Conservation (phyloP, 2,797 vertebrate species). For the Sebastes kiyomatsui region DNA sequence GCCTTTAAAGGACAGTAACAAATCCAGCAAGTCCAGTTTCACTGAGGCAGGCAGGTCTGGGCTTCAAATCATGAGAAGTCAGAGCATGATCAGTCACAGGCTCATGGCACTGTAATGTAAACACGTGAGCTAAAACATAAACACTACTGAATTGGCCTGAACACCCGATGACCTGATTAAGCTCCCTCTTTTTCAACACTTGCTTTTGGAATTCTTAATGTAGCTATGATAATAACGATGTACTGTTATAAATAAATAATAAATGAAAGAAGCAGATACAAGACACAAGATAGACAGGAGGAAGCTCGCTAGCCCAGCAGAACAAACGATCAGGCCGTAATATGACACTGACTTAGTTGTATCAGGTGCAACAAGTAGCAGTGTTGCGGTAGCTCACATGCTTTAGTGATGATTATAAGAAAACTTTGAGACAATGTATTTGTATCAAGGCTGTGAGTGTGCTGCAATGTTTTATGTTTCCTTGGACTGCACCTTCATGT, state of each 20-base stretch:
- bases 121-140: constrained; percentile 25
- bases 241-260: not conserved
- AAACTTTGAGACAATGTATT: not conserved
- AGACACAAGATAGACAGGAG: not conserved
- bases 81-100: not conserved
- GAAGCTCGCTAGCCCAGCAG: not conserved
- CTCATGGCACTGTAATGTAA: constrained; percentile 29
- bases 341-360: not conserved
- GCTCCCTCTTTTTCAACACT: not conserved
- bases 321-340: not conserved
- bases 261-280: not conserved
- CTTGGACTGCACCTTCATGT: not conserved
- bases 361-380: not conserved
- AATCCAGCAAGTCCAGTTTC: not conserved
- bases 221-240: not conserved
- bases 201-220: not conserved
- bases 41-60: not conserved
- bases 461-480: not conserved
- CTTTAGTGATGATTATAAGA: not conserved
- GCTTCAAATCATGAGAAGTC: not conserved
- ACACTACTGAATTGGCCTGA: not conserved
- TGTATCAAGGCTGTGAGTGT: not conserved
- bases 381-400: not conserved
- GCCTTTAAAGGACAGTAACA: not conserved
- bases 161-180: not conserved